Conservation (phyloP, 1,140 invertebrate species). For the Heliconius hewitsoni region DNA sequence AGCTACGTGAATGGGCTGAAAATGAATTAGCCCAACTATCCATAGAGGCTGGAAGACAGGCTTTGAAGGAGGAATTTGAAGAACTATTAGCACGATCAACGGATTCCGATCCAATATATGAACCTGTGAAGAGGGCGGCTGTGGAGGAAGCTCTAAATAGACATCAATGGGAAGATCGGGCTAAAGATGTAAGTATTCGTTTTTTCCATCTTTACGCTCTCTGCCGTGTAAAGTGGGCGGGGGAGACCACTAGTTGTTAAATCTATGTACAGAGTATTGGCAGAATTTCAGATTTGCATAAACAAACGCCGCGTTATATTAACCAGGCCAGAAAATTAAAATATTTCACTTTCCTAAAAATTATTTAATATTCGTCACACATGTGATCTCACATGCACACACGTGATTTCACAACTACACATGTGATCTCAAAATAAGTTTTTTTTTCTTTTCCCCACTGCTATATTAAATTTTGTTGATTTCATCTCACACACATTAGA, state of each 20-base stretch:
- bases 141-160: constrained; percentile 88
- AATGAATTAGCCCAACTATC: constrained; percentile 89
- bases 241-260: neutral
- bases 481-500: too few relatives aligned
- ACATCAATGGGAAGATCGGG: constrained; percentile 95
- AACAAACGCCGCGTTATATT: neutral
- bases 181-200: constrained; percentile 58
- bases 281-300: too few relatives aligned
- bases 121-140: constrained; percentile 93
- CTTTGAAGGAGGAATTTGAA: constrained; percentile 92
- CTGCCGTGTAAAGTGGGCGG: neutral
- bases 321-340: too few relatives aligned
- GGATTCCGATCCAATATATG: constrained; percentile 94
- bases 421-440: too few relatives aligned
- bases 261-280: too few relatives aligned
- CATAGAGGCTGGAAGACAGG: constrained; percentile 90
- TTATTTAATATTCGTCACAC: too few relatives aligned
- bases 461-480: too few relatives aligned
- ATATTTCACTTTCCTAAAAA: too few relatives aligned
- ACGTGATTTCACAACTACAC: too few relatives aligned
- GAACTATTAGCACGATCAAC: constrained; percentile 87
- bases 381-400: too few relatives aligned
- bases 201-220: neutral
- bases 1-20: constrained; percentile 97
- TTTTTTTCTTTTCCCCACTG: too few relatives aligned